These are phyloP conservation scores for Epicauta chinensis DNA, from an alignment of 1,140 invertebrate species.

Conservation along the genomic window DNA sequence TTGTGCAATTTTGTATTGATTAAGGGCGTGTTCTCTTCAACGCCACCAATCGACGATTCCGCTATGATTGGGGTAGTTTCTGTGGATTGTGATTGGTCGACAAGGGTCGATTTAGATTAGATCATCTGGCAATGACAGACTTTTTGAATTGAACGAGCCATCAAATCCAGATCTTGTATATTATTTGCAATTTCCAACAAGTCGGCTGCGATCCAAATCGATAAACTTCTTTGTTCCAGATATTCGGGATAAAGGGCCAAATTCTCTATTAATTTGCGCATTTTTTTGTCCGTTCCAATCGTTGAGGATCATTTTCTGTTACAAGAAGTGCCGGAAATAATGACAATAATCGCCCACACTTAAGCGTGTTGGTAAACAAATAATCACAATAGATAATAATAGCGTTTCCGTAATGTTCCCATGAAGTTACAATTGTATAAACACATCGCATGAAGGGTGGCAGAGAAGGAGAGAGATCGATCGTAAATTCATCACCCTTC, in stretches of 20 bases:
- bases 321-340: neutral
- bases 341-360: slow-evolving; percentile 35
- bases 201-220: too few species aligned
- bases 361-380: slow-evolving; percentile 38
- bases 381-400: slow-evolving; percentile 33
- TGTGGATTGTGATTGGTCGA: slow-evolving; percentile 1
- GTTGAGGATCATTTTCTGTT: too few species aligned
- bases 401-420: slow-evolving; percentile 33
- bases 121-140: too few species aligned
- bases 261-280: too few species aligned
- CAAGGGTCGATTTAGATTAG: too few species aligned
- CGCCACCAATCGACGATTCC: neutral
- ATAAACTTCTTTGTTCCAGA: too few species aligned
- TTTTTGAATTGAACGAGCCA: slow-evolving; percentile 5
- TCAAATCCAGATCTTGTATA: slow-evolving; percentile 9
- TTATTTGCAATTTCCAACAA: too few species aligned
- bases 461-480: too few species aligned
- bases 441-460: too few species aligned
- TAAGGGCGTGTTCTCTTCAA: neutral
- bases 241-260: too few species aligned
- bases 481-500: neutral
- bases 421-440: slow-evolving; percentile 21
- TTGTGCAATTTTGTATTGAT: slow-evolving; percentile 10
- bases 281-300: too few species aligned
- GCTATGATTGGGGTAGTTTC: neutral